Conservation (phyloP, 1,140 invertebrate species). For the Apis florea region DNA sequence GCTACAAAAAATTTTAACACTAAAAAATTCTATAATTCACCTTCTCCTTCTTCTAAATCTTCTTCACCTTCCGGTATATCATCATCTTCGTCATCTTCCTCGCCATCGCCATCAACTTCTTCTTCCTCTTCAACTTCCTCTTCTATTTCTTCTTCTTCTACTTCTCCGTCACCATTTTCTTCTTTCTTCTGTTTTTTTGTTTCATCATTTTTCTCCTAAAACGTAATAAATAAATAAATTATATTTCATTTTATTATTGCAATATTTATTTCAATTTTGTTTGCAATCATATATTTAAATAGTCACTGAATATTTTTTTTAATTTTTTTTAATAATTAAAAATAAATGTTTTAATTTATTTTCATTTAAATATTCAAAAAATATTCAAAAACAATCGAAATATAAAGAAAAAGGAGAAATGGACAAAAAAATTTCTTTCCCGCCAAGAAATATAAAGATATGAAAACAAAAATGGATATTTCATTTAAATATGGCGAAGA, state of each 20-base stretch:
- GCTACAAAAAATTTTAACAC: not conserved
- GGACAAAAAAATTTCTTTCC: slow-evolving; percentile 56
- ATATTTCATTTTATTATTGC: too few species aligned
- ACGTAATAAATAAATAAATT: slow-evolving; percentile 49
- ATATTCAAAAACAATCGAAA: slow-evolving; percentile 4
- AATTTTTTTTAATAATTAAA: not conserved
- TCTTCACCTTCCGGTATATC: slow-evolving; percentile 85
- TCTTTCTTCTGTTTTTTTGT: slow-evolving; percentile 90
- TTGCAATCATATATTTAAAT: too few species aligned
- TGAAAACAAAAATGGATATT: slow-evolving; percentile 34
- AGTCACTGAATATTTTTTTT: not conserved
- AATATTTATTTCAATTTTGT: not conserved
- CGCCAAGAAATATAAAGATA: slow-evolving; percentile 53
- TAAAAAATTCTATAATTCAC: slow-evolving; percentile 60
- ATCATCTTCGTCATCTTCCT: slow-evolving; percentile 86
- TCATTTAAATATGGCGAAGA: slow-evolving; percentile 56
- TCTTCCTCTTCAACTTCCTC: slow-evolving; percentile 78
- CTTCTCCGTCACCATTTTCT: slow-evolving; percentile 85
- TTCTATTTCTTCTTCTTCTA: slow-evolving; percentile 77
- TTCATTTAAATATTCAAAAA: not conserved
- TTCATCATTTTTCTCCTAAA: slow-evolving; percentile 87
- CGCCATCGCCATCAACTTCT: slow-evolving; percentile 79
- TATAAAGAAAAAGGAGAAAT: slow-evolving; percentile 29
- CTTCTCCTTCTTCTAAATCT: slow-evolving; percentile 85
- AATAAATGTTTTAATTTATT: not conserved